Percentiles rank a stretch among this genome's conserved stretches.
Conservation (phyloP, 2,113 vertebrate genomes). For the Tragulus kanchil region DNA sequence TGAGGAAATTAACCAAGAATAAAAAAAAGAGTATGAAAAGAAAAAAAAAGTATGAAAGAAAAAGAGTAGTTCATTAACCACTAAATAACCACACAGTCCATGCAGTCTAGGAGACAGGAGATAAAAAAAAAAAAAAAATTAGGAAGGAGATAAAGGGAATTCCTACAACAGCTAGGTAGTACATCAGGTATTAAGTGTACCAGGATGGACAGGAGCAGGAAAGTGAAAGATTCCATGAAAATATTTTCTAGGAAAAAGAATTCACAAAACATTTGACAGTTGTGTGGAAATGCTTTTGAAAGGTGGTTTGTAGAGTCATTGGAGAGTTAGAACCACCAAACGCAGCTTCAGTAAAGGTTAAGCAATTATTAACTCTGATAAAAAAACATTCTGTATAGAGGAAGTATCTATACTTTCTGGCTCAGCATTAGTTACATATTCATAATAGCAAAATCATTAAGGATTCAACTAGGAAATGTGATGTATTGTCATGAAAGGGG, state of each 20-base stretch:
- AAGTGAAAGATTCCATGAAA: neutral
- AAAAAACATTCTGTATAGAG: neutral
- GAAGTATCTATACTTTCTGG: neutral
- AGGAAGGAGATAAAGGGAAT: neutral
- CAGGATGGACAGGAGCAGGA: neutral
- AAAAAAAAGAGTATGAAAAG: neutral
- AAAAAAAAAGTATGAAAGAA: neutral
- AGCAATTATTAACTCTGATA: conserved; percentile 18
- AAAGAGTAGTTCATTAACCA: neutral
- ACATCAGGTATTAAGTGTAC: neutral
- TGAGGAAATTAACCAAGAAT: neutral
- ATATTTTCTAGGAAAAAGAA: neutral
- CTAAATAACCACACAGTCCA: neutral
- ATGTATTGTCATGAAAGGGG: neutral
- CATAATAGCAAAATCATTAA: neutral
- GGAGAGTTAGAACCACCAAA: neutral
- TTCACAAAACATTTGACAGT: neutral
- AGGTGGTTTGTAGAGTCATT: neutral
- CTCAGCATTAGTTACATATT: conserved; percentile 27
- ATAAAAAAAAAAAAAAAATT: neutral
- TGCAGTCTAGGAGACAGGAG: neutral
- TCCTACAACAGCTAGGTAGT: neutral
- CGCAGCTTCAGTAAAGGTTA: neutral
- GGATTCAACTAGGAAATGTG: neutral
- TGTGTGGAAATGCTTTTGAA: neutral